Conservation (phyloP, 2,113 vertebrate genomes). For the Plectropomus leopardus region DNA sequence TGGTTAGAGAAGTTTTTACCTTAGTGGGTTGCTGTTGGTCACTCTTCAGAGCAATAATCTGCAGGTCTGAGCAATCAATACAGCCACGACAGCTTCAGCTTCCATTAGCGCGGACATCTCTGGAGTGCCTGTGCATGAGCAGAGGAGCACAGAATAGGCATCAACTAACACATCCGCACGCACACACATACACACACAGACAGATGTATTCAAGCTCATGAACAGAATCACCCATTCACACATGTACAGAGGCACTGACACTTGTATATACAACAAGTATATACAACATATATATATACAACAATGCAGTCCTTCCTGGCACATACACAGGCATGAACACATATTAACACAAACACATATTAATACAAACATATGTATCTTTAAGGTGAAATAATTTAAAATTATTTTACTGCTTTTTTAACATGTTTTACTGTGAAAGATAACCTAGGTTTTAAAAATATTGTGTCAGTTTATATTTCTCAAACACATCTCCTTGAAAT, state of each 20-base stretch:
- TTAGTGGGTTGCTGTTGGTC: conserved; percentile 84
- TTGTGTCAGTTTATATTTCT: not conserved
- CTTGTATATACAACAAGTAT: not conserved
- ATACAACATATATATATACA: conserved; percentile 7
- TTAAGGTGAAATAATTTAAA: not conserved
- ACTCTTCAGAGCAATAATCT: conserved; percentile 88
- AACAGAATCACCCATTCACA: conserved; percentile 48
- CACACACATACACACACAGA: conserved; percentile 34
- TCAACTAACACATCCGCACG: conserved; percentile 55
- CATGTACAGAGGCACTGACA: conserved; percentile 38
- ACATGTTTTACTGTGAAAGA: not conserved
- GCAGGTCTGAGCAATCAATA: conserved; percentile 86
- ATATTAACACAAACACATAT: not conserved
- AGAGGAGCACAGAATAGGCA: conserved; percentile 72
- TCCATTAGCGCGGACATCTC: conserved; percentile 80
- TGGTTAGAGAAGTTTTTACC: conserved; percentile 80
- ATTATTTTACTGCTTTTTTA: not conserved
- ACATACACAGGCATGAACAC: not conserved
- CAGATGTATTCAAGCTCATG: conserved; percentile 79
- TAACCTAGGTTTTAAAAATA: not conserved
- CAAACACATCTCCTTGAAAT: not conserved
- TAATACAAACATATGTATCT: not conserved
- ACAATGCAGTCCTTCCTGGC: conserved; percentile 4
- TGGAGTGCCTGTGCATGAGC: conserved; percentile 82
- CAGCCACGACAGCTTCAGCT: conserved; percentile 75